Evolutionary conservation across 2,113 vertebrate genomes (phyloP).

Genomic region (Pleuronectes platessa): DNA sequence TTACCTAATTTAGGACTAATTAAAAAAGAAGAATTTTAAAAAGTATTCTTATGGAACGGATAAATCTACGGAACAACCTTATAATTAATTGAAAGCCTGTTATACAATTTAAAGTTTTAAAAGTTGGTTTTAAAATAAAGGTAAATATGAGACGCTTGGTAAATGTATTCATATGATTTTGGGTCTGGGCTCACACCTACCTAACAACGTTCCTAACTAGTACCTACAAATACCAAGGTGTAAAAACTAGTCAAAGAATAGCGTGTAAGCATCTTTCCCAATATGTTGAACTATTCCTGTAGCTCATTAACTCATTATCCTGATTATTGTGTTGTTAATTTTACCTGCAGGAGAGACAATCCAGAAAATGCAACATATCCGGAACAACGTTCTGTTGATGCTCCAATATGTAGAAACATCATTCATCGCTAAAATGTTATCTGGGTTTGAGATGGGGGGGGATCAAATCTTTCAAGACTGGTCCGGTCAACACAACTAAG

Average conservation of each 20-base stretch:
- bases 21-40: background rate
- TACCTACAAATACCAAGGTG: too few species aligned
- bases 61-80: too few species aligned
- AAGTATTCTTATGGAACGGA: too few species aligned
- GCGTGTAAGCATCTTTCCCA: background rate
- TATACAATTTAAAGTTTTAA: background rate
- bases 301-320: background rate
- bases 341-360: slow-evolving; percentile 59
- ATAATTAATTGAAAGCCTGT: background rate
- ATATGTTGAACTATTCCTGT: background rate
- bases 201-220: too few species aligned
- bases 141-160: too few species aligned
- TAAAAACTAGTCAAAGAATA: background rate
- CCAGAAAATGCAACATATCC: slow-evolving; percentile 41
- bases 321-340: background rate
- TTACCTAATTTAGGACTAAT: background rate
- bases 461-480: background rate
- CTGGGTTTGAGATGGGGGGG: too few species aligned
- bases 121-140: too few species aligned
- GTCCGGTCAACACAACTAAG: too few species aligned
- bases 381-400: slow-evolving; percentile 10
- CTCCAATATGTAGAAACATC: slow-evolving; percentile 4
- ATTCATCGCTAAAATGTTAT: slow-evolving; percentile 22
- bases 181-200: too few species aligned
- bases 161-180: too few species aligned